Evolutionary conservation across 2,888 invertebrate genomes (phyloP).

Genomic region (Apodemia mormo): DNA sequence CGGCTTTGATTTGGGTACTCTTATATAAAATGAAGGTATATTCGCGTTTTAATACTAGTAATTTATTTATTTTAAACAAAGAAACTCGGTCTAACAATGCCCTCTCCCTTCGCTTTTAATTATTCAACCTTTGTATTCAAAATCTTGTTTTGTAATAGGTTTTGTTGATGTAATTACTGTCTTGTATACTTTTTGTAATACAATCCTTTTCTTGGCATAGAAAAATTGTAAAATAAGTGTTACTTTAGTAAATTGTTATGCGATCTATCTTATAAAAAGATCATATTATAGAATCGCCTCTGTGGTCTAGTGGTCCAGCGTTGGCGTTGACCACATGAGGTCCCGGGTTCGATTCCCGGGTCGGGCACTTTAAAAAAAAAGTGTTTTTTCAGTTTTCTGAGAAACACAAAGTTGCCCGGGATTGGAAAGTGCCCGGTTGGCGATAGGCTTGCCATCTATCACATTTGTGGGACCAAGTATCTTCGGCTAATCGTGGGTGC

Average conservation of each 20-base stretch:
- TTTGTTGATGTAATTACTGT: conserved; percentile 4
- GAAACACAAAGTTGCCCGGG: too few relatives aligned
- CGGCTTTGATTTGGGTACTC: conserved; percentile 13
- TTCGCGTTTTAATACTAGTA: conserved; percentile 4
- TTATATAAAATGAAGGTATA: conserved; percentile 5
- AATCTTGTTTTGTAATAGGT: conserved; percentile 13
- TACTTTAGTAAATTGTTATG: neutral
- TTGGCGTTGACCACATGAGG: too few relatives aligned
- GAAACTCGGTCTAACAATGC: neutral
- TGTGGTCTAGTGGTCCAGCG: too few relatives aligned
- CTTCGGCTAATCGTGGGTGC: too few relatives aligned
- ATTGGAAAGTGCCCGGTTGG: too few relatives aligned
- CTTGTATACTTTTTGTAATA: neutral
- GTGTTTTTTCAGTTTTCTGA: too few relatives aligned
- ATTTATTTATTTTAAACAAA: conserved; percentile 15
- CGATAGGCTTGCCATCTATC: too few relatives aligned
- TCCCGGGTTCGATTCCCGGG: too few relatives aligned
- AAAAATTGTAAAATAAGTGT: neutral
- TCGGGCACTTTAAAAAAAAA: too few relatives aligned
- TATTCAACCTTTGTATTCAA: conserved; percentile 8
- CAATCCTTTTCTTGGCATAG: neutral
- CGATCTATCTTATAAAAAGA: too few relatives aligned
- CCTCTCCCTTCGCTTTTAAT: conserved; percentile 1
- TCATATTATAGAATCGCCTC: too few relatives aligned
- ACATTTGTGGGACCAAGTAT: too few relatives aligned